A percentile compares a stretch with the other conserved stretches of the same genome.
These are phyloP conservation scores for Propithecus perrieri DNA, from an alignment of 2,797 vertebrate species.

Conservation along the genomic window DNA sequence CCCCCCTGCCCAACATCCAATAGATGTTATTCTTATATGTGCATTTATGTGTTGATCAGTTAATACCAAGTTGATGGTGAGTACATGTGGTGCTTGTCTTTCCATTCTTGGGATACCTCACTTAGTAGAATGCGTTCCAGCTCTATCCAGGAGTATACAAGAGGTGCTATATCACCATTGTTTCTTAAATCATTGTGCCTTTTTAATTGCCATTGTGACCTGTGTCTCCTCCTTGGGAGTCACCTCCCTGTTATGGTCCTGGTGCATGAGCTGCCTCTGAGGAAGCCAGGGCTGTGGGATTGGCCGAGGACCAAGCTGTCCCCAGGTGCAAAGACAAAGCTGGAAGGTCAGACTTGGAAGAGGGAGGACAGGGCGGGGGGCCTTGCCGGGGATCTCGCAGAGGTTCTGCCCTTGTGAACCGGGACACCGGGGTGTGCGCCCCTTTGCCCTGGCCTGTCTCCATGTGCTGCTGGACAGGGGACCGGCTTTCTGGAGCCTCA, in stretches of 20 bases:
- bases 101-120: too few species aligned
- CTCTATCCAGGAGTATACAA: too few species aligned
- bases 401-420: not conserved
- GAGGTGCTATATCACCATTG: too few species aligned
- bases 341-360: not conserved
- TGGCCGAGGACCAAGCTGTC: not conserved
- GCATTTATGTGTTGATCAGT: too few species aligned
- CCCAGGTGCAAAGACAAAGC: not conserved
- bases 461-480: not conserved
- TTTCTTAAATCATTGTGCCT: constrained; percentile 50
- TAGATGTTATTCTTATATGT: too few species aligned
- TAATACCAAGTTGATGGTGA: too few species aligned
- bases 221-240: not conserved
- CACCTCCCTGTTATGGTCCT: not conserved
- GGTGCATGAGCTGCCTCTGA: not conserved
- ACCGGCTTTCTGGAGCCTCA: not conserved
- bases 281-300: fast-evolving
- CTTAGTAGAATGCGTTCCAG: too few species aligned
- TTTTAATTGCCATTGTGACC: constrained; percentile 79
- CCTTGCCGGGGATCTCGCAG: not conserved
- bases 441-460: not conserved
- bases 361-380: not conserved
- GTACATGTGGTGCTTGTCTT: too few species aligned
- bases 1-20: too few species aligned
- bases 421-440: fast-evolving